Conservation (phyloP, 2,888 invertebrate species). For the Mythimna albipuncta region DNA sequence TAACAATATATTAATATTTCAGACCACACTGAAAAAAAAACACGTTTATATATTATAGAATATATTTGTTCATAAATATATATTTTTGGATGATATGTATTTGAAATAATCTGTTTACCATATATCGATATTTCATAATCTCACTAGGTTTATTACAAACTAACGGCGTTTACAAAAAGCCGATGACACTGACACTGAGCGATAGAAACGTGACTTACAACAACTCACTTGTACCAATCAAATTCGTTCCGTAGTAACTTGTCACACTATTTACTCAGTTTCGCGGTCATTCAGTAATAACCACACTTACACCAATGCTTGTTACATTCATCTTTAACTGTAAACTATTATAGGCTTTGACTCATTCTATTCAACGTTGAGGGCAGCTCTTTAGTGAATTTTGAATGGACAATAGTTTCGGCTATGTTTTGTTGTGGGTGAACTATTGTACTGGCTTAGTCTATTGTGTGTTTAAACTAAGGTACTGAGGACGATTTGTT, state of each 20-base stretch:
- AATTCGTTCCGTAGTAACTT: slow-evolving; percentile 25
- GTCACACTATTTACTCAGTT: slow-evolving; percentile 50
- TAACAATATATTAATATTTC: no score
- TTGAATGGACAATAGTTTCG: slow-evolving; percentile 24
- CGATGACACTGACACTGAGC: neutral
- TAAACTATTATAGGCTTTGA: slow-evolving; percentile 40
- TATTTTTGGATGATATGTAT: neutral
- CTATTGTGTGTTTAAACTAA: neutral
- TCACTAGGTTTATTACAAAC: neutral
- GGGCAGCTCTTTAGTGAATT: slow-evolving; percentile 18
- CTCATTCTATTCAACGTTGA: slow-evolving; percentile 30
- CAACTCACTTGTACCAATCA: slow-evolving; percentile 3
- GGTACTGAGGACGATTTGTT: neutral
- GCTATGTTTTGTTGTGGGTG: neutral
- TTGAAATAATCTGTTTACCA: neutral
- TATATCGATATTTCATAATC: neutral
- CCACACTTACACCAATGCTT: slow-evolving; percentile 30
- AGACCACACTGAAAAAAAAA: no score
- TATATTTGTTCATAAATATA: no score
- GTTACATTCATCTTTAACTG: slow-evolving; percentile 49
- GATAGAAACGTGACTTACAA: slow-evolving; percentile 27
- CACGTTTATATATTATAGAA: no score
- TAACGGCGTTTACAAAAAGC: neutral
- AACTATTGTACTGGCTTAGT: neutral
- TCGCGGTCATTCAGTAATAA: slow-evolving; percentile 50